These are phyloP conservation scores for Indicator maculatus DNA, from an alignment of 2,113 vertebrate genomes.

Conservation along the genomic window DNA sequence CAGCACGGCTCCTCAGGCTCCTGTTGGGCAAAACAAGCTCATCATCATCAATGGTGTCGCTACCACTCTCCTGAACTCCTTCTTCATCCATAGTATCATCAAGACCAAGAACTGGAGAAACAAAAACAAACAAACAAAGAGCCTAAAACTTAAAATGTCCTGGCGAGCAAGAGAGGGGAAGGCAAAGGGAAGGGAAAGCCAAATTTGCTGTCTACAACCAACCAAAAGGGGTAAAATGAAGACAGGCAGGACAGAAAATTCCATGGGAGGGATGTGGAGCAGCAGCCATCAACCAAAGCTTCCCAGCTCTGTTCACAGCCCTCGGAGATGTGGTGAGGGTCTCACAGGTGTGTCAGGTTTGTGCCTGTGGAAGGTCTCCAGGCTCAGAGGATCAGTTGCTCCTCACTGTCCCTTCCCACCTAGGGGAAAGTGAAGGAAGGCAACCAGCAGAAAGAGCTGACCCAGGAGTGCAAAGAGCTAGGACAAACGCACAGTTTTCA, in stretches of 20 bases:
- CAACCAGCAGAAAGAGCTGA: slow-evolving; percentile 67
- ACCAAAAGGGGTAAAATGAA: not conserved
- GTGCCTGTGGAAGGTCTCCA: slow-evolving; percentile 55
- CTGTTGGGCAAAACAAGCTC: slow-evolving; percentile 78
- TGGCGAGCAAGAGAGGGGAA: not conserved
- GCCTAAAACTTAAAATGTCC: slow-evolving; percentile 53
- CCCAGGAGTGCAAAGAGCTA: slow-evolving; percentile 7
- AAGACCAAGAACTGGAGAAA: slow-evolving; percentile 79
- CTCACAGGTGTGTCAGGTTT: slow-evolving; percentile 48
- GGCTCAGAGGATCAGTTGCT: slow-evolving; percentile 60
- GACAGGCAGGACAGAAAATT: slow-evolving; percentile 16
- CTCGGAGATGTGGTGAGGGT: slow-evolving; percentile 16
- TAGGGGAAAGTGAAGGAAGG: slow-evolving; percentile 63
- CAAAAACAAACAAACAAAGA: slow-evolving; percentile 45
- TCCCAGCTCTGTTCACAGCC: slow-evolving; percentile 31
- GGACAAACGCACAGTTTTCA: not conserved
- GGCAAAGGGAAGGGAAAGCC: not conserved
- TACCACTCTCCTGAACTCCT: slow-evolving; percentile 81
- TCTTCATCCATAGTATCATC: slow-evolving; percentile 84
- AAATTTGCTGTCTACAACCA: not conserved
- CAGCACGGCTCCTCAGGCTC: slow-evolving; percentile 76
- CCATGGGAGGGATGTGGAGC: slow-evolving; percentile 9
- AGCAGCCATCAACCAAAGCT: slow-evolving; percentile 41
- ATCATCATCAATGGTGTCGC: slow-evolving; percentile 79
- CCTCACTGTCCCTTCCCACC: slow-evolving; percentile 63